Base-by-base conservation (phyloP, 2,797 vertebrate species). In the Rhynchonycteris naso region DNA sequence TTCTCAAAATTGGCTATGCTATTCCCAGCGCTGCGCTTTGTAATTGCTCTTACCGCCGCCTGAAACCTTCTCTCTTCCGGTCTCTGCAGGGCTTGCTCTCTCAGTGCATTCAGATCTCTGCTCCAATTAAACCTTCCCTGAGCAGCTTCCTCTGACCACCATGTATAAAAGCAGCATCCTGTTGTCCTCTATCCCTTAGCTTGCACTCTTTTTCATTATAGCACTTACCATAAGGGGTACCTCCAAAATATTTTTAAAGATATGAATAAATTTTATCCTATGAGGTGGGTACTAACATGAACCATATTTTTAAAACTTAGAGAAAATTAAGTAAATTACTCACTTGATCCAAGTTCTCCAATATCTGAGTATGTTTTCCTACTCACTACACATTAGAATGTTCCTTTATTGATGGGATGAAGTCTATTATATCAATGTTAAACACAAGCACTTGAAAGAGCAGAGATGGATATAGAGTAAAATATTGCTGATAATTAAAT, bases 401-500 rank as follows among this genome's bases (percentile, higher is more conserved):
- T 18, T 82, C 72, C 82, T 85, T 65, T 75, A 66, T 54, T 74
- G 65, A 88, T 26, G 54, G 30, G 35, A 33, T 92, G 58, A 88
- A 88, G n/a, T 88, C 50, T 86, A 7, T 90, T 93, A 63, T 94
- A 47, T 86, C 54, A 7, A 26, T 95, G 47, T 91, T 89, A 93
- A 94, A 86, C 93, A 69, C 11, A 90, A 85, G 83, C 93, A 43
- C 68, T 90, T 79, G 72, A 82, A 89, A 76, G 24, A 97, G 52
- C n/a, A 65, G 63, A 97, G 90, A 63, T 58, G 1, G 43, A 96
- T 79, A 88, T 68, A 85, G 78, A 74, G 80, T 3, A 0, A 72
- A 97, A 91, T 26, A 26, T 74, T 90, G 28, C 66, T 88, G 84
- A 76, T 93, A 75, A 95, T 78, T 94, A 97, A 94, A 88, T 93